Evolutionary conservation across 2,113 vertebrate species (phyloP).

Genomic region (Hypomesus transpacificus): DNA sequence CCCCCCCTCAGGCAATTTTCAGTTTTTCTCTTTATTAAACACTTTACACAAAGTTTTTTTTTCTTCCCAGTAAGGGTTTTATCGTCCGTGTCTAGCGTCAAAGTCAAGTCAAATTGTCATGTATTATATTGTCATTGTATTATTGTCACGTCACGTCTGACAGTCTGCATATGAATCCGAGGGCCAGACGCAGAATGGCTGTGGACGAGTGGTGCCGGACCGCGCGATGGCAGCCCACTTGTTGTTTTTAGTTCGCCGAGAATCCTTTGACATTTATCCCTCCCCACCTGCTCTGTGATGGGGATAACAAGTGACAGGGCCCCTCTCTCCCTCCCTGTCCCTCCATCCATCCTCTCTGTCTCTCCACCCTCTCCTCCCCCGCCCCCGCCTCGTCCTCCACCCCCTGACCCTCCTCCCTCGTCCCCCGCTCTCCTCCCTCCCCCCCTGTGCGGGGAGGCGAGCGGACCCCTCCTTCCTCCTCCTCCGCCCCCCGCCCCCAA

Average conservation of each 20-base stretch:
- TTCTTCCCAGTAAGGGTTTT: too few species aligned
- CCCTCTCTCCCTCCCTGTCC: slow-evolving; percentile 33
- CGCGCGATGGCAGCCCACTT: slow-evolving; percentile 41
- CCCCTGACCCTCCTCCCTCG: not conserved
- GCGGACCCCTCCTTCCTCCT: not conserved
- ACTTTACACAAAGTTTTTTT: too few species aligned
- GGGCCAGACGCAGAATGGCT: slow-evolving; percentile 42
- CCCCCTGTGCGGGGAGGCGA: not conserved
- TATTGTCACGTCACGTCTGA: not conserved
- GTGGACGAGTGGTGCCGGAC: slow-evolving; percentile 49
- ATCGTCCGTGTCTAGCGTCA: too few species aligned
- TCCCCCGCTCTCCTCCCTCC: slow-evolving; percentile 1
- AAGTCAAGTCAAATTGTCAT: not conserved
- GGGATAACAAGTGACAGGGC: slow-evolving; percentile 60
- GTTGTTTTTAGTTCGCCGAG: slow-evolving; percentile 65
- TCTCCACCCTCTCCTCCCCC: not conserved
- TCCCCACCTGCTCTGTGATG: slow-evolving; percentile 70
- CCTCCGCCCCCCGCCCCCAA: not conserved
- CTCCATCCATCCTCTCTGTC: not conserved
- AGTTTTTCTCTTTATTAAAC: too few species aligned
- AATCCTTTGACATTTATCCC: slow-evolving; percentile 74
- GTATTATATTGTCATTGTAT: not conserved
- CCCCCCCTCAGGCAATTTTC: too few species aligned
- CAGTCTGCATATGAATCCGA: slow-evolving; percentile 38
- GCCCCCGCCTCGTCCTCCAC: slow-evolving; percentile 5